Evolutionary conservation across 2,888 invertebrate genomes (phyloP), one percentile per base, ranked within the genome.

Genomic region (Drosophila paramelanica): DNA sequence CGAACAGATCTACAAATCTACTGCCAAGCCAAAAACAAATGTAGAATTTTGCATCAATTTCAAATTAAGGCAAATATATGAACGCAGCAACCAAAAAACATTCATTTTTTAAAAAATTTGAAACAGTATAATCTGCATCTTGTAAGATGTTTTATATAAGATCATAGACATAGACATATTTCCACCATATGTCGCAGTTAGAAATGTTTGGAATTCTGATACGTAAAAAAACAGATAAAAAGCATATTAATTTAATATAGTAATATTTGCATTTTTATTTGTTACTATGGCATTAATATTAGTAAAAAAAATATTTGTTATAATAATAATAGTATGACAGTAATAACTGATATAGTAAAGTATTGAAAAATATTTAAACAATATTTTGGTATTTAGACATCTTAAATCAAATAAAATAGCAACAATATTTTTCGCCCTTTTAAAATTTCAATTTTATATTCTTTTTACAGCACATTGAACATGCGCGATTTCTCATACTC

Each of bases 1-100:
- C 31, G 27, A 56, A 67, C 58, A 67, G 59, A 59, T 67, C 59
- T 55, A 27, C 55, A 38, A 65, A 72, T 53, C 65, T 36, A 49
- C 43, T 45, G 14, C 27, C 6, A 11, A 57, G 17, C 45, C 31
- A 20, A 52, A 65, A 39, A 27, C 45, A 65, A 65, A 46, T 65
- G 11, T 36, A 17, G 65, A 31, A 62, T 38, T 50, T 38, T 36
- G 36, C 65, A 64, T 50, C 64, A 43, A 64, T 45, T 38, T 43
- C n/a, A 38, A 64, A 65, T 64, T 65, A 38, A 10, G 23, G 65
- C 43, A 43, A 65, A 55, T 33, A 13, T 47, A 14, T 47, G 46
- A n/a, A 46, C 31, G 33, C 5, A 31, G 33, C 13, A 49, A 17
- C 8, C 13, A 49, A 17, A 2, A 41, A 49, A 27, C 36, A 64